These are phyloP conservation scores for Phanerotoma sp. DNA, from an alignment of 2,888 invertebrate genomes.

Conservation along the genomic window DNA sequence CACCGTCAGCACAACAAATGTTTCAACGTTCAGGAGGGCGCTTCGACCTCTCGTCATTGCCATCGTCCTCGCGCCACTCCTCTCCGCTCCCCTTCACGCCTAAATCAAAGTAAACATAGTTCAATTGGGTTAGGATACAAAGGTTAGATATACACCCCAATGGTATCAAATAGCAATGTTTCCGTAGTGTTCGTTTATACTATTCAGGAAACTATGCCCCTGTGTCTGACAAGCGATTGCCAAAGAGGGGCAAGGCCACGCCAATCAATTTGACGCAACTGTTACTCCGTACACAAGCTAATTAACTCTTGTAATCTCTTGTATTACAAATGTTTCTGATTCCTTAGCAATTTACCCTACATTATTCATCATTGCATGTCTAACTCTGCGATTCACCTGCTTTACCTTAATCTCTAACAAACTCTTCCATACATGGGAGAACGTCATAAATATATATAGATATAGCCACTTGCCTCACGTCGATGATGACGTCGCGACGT, in stretches of 20 bases:
- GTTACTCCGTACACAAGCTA: not conserved
- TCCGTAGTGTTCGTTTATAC: too few species aligned
- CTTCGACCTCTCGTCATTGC: constrained; percentile 49
- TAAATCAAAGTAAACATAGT: constrained; percentile 19
- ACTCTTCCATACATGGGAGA: not conserved
- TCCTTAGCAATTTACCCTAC: not conserved
- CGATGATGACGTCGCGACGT: constrained; percentile 20
- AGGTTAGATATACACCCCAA: too few species aligned
- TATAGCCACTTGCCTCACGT: constrained; percentile 13
- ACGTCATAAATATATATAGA: not conserved
- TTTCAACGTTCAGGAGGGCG: constrained; percentile 43
- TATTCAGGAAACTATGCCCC: not conserved
- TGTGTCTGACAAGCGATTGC: not conserved
- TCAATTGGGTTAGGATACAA: too few species aligned
- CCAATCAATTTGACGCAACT: not conserved
- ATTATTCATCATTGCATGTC: not conserved
- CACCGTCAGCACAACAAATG: constrained; percentile 42
- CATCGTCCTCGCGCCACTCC: constrained; percentile 32
- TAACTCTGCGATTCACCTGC: not conserved
- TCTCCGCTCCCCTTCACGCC: constrained; percentile 33
- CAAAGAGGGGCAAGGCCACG: not conserved
- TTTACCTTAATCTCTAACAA: not conserved
- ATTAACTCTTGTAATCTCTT: not conserved
- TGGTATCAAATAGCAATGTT: not conserved
- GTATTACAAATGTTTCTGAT: not conserved